phyloP scores from a whole-genome alignment of 2,888 invertebrate genomes.

The Melipona beecheii region DNA sequence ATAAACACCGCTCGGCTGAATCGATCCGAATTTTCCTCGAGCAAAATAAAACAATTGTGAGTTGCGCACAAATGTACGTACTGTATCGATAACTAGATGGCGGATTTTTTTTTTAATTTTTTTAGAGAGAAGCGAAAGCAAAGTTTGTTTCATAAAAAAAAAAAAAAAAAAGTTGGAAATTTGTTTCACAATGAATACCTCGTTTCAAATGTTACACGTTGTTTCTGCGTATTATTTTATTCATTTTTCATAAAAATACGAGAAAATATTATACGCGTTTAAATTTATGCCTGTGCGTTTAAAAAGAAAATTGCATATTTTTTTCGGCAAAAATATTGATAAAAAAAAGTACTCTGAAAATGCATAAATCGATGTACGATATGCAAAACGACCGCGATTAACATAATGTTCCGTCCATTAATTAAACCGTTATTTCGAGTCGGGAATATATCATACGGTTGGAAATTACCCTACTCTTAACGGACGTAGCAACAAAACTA shows the following conservation, averaged over 20 bases:
- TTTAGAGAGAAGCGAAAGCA: no score
- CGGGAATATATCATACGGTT: not conserved
- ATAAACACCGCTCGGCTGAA: not conserved
- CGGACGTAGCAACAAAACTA: not conserved
- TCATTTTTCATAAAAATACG: no score
- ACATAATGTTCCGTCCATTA: not conserved
- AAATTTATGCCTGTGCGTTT: not conserved
- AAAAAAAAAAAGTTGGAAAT: no score
- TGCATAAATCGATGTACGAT: not conserved
- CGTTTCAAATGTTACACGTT: no score
- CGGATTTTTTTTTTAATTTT: no score
- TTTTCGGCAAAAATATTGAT: not conserved
- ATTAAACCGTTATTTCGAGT: not conserved
- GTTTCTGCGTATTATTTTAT: no score
- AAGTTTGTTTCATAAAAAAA: no score
- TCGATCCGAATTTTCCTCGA: not conserved
- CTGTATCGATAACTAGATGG: not conserved
- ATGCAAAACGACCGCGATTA: not conserved
- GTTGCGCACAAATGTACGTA: not conserved
- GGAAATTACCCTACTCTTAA: not conserved
- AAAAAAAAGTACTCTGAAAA: not conserved
- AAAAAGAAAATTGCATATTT: not conserved
- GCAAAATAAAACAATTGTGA: not conserved
- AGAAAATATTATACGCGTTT: no score
- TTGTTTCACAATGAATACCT: no score